phyloP scores from a whole-genome alignment of 2,797 vertebrate species.

The Austrolebias charrua region DNA sequence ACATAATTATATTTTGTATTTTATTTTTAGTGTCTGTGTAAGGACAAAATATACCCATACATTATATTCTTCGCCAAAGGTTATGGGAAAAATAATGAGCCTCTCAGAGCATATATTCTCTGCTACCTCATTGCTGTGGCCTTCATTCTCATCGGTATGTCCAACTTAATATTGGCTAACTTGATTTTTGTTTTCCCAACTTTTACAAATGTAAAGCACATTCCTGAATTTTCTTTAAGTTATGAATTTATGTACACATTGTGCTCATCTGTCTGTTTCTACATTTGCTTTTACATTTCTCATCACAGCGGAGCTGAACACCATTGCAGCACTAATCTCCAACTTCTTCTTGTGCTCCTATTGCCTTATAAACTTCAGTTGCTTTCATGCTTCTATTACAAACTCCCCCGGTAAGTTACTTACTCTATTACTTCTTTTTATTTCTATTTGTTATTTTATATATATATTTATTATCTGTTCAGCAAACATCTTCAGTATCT shows the following conservation, averaged over 20 bases:
- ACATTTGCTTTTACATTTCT: neutral
- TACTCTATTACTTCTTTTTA: too few species aligned
- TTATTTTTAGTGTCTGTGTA: constrained; percentile 79
- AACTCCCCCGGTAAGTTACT: constrained; percentile 76
- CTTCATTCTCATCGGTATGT: constrained; percentile 82
- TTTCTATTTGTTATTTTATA: too few species aligned
- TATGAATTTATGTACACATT: neutral
- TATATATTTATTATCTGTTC: neutral
- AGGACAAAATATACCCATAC: constrained; percentile 80
- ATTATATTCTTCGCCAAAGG: constrained; percentile 82
- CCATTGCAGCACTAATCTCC: constrained; percentile 77
- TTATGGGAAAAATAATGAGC: constrained; percentile 81
- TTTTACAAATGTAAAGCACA: neutral
- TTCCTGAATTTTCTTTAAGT: neutral
- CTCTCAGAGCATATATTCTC: constrained; percentile 75
- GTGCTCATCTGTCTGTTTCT: neutral
- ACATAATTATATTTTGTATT: neutral
- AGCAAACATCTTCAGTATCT: too few species aligned
- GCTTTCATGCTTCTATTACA: constrained; percentile 81
- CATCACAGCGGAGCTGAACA: constrained; percentile 73
- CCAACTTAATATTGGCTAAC: neutral
- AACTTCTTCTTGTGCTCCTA: constrained; percentile 85
- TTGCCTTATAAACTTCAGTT: constrained; percentile 82
- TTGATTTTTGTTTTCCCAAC: neutral
- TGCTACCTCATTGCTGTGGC: constrained; percentile 77